Percentiles rank a stretch among this genome's conserved stretches.
Conservation (phyloP, 2,113 vertebrate genomes). For the Poecile atricapillus region DNA sequence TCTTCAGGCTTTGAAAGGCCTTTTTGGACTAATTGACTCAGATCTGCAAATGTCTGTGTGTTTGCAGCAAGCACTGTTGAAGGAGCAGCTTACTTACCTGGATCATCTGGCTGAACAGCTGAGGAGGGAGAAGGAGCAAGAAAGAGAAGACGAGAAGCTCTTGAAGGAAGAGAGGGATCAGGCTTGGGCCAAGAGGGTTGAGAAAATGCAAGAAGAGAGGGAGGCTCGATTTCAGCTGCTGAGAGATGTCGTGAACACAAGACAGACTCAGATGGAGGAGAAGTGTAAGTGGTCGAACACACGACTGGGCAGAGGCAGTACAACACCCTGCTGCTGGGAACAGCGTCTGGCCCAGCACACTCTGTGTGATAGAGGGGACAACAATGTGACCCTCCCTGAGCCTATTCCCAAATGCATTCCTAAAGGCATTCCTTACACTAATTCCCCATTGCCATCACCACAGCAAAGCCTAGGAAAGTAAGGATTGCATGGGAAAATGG, state of each 20-base stretch:
- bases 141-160: constrained; percentile 74
- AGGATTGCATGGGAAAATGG: background rate
- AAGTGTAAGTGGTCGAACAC: constrained; percentile 73
- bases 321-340: background rate
- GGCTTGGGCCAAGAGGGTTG: constrained; percentile 63
- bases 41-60: background rate
- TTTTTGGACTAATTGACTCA: background rate
- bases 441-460: background rate
- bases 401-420: background rate
- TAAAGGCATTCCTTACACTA: background rate
- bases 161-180: constrained; percentile 72
- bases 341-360: background rate
- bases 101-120: constrained; percentile 74
- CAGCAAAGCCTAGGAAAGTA: background rate
- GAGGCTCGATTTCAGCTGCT: constrained; percentile 77
- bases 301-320: background rate
- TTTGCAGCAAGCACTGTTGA: constrained; percentile 72
- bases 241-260: constrained; percentile 78
- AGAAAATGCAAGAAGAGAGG: constrained; percentile 62
- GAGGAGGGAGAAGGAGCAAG: constrained; percentile 71
- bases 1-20: background rate
- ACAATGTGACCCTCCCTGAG: background rate
- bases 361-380: background rate
- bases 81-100: constrained; percentile 78
- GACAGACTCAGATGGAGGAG: constrained; percentile 80